These are phyloP conservation scores for Sinocyclocheilus anophthalmus DNA, from an alignment of 2,113 vertebrate genomes.

Conservation along the genomic window DNA sequence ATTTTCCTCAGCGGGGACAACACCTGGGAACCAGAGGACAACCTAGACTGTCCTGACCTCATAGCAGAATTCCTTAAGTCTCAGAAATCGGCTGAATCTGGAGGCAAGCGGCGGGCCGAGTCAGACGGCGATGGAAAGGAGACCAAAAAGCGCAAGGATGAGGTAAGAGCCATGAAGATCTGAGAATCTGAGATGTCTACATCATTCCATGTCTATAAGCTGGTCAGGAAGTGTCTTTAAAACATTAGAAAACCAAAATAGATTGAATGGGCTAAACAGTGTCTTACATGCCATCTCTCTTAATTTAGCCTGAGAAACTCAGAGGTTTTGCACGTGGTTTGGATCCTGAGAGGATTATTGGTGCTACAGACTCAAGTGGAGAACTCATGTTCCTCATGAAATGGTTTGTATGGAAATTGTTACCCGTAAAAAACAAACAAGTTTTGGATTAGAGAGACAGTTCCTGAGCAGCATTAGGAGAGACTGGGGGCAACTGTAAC, in stretches of 20 bases:
- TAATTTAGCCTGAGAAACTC: constrained; percentile 88
- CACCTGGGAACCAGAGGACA: constrained; percentile 98
- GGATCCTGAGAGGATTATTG: constrained; percentile 96
- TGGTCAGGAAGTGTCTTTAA: constrained; percentile 46
- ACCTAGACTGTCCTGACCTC: constrained; percentile 95
- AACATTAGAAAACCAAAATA: constrained; percentile 40
- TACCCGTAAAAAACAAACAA: constrained; percentile 39
- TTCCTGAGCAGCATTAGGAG: constrained; percentile 51
- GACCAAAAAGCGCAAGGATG: constrained; percentile 96
- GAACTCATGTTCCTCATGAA: constrained; percentile 99
- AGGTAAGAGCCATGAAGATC: constrained; percentile 72
- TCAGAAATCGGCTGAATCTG: constrained; percentile 86
- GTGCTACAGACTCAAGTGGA: constrained; percentile 97
- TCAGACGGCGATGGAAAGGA: constrained; percentile 88
- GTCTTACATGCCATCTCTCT: constrained; percentile 54
- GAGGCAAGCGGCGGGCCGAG: constrained; percentile 86
- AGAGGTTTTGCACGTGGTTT: constrained; percentile 92
- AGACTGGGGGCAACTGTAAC: constrained; percentile 6
- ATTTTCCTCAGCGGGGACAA: constrained; percentile 87
- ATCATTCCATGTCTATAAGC: constrained; percentile 41
- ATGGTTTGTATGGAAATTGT: constrained; percentile 81
- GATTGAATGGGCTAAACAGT: constrained; percentile 35
- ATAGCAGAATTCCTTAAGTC: constrained; percentile 95
- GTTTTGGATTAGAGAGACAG: constrained; percentile 43
- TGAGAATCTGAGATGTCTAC: constrained; percentile 14